These are phyloP conservation scores for Dermatophagoides farinae DNA, from an alignment of 1,140 invertebrate species.

Conservation along the genomic window DNA sequence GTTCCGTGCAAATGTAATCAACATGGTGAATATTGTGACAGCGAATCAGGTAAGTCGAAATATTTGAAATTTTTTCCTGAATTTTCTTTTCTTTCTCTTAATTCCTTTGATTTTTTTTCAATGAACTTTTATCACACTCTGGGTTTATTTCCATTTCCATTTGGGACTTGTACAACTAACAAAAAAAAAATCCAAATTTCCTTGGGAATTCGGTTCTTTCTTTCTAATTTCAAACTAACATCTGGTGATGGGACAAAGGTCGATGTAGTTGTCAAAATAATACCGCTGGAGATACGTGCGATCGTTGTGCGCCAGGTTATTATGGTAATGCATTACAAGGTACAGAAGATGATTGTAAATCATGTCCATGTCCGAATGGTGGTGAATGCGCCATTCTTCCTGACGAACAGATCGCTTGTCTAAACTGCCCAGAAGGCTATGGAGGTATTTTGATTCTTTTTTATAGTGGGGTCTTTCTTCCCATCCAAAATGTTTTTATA, in stretches of 20 bases:
- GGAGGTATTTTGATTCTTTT: constrained; percentile 38
- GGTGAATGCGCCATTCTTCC: constrained; percentile 73
- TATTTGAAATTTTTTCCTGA: neutral
- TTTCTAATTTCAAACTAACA: neutral
- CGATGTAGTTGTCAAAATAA: constrained; percentile 91
- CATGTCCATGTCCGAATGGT: constrained; percentile 80
- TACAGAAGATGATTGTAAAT: constrained; percentile 66
- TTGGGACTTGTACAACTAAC: neutral
- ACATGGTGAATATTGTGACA: constrained; percentile 86
- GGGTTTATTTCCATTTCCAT: neutral
- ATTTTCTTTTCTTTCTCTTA: constrained; percentile 1
- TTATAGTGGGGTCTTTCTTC: neutral
- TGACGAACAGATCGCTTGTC: constrained; percentile 64
- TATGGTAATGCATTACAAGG: constrained; percentile 80
- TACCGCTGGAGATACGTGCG: constrained; percentile 84
- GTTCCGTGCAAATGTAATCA: constrained; percentile 87
- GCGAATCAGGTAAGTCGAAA: constrained; percentile 50
- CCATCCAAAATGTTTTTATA: neutral
- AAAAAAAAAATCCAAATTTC: neutral
- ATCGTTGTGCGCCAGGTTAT: constrained; percentile 71
- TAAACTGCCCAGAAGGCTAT: constrained; percentile 79
- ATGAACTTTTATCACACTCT: neutral
- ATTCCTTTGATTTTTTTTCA: neutral
- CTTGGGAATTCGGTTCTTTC: neutral
- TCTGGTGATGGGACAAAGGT: constrained; percentile 31